phyloP scores from a whole-genome alignment of 2,113 vertebrate species.

The Mandrillus leucophaeus region DNA sequence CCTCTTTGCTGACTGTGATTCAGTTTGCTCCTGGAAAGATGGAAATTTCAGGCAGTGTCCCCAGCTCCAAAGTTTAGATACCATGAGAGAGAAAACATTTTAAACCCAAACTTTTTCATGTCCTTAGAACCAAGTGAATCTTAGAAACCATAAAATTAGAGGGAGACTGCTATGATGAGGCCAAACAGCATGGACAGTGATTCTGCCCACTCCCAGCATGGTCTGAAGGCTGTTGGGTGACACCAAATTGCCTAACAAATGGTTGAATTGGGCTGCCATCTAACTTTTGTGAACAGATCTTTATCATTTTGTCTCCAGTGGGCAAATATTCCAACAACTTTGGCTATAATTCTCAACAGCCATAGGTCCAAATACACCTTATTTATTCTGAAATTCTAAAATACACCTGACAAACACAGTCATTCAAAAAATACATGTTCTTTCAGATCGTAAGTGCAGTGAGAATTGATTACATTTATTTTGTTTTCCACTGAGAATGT shows the following conservation, averaged over 20 bases:
- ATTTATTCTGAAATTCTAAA: slow-evolving; percentile 8
- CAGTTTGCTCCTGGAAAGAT: background rate
- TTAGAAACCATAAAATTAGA: background rate
- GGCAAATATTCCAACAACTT: background rate
- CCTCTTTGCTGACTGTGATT: background rate
- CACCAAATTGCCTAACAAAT: background rate
- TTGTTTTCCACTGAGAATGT: background rate
- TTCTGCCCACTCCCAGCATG: too few species aligned
- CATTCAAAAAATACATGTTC: background rate
- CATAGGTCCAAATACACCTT: background rate
- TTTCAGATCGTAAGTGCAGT: background rate
- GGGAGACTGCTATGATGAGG: background rate
- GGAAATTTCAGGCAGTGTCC: background rate
- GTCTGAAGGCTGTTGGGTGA: background rate
- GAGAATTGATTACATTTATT: background rate
- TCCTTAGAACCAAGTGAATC: background rate
- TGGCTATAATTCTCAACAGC: background rate
- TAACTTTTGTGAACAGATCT: background rate
- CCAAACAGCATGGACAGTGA: background rate
- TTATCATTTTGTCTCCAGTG: background rate
- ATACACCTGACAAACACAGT: background rate
- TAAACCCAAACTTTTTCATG: background rate
- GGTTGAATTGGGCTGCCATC: background rate
- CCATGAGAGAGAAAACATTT: background rate
- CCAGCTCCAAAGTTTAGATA: background rate